These are phyloP conservation scores for Linhomoeus sp. DNA, from an alignment of 2,888 invertebrate genomes.

Conservation along the genomic window DNA sequence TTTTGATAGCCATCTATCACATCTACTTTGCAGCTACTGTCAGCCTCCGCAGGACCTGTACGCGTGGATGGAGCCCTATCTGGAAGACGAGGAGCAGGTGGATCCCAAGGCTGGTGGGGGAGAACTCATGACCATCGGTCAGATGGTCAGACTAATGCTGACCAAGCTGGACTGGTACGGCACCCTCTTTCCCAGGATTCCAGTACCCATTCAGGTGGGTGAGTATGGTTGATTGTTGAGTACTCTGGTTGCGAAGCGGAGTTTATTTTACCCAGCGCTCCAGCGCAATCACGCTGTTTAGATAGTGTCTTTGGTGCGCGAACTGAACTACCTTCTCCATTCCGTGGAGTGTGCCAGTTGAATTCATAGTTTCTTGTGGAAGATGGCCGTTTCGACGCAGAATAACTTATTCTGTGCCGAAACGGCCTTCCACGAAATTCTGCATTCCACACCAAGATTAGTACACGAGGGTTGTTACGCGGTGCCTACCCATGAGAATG, in stretches of 20 bases:
- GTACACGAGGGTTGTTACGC: too few relatives aligned
- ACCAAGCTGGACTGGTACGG: slow-evolving; percentile 96
- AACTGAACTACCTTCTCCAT: neutral
- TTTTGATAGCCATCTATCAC: too few relatives aligned
- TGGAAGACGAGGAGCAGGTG: slow-evolving; percentile 39
- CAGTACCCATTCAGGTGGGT: slow-evolving; percentile 60
- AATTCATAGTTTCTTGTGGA: too few relatives aligned
- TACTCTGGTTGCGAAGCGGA: neutral
- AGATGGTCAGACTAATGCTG: slow-evolving; percentile 71
- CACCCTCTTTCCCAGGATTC: slow-evolving; percentile 91
- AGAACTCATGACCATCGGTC: slow-evolving; percentile 72
- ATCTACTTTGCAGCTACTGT: slow-evolving; percentile 52
- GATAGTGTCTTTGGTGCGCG: neutral
- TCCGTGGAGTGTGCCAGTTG: too few relatives aligned
- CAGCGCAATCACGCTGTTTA: neutral
- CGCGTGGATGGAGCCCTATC: slow-evolving; percentile 77
- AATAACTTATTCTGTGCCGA: too few relatives aligned
- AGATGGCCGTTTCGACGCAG: too few relatives aligned
- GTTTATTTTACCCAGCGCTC: neutral
- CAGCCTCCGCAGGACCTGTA: slow-evolving; percentile 85
- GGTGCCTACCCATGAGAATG: too few relatives aligned
- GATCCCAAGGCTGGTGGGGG: slow-evolving; percentile 97
- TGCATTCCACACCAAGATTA: too few relatives aligned
- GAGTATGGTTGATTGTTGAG: neutral
- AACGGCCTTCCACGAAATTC: too few relatives aligned